Evolutionary conservation across 2,113 vertebrate species (phyloP).

Genomic region (Martes martes): DNA sequence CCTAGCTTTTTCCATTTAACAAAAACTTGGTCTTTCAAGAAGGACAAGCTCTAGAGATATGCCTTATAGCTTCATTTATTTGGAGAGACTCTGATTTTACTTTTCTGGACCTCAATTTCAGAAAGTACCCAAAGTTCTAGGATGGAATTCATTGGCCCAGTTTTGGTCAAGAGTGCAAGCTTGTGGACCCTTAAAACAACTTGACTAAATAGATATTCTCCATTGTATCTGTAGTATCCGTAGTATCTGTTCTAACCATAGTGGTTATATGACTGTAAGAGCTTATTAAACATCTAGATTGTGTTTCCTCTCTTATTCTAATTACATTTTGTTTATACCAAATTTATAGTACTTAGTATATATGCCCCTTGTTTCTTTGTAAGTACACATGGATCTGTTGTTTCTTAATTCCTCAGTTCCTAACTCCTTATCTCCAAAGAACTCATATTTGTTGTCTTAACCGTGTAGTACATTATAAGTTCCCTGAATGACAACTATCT

Average conservation of each 20-base stretch:
- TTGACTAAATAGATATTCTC: not conserved
- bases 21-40: not conserved
- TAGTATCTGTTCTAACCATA: not conserved
- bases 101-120: not conserved
- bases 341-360: not conserved
- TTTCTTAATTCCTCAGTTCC: not conserved
- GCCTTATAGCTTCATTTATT: not conserved
- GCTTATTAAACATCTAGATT: not conserved
- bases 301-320: not conserved
- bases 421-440: not conserved
- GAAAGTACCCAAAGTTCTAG: not conserved
- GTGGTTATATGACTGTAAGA: not conserved
- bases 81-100: not conserved
- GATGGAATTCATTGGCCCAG: not conserved
- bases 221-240: not conserved
- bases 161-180: not conserved
- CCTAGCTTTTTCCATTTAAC: not conserved
- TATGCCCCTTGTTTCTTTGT: not conserved
- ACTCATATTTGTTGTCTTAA: not conserved
- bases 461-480: not conserved
- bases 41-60: not conserved
- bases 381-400: not conserved
- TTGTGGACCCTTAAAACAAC: not conserved
- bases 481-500: not conserved
- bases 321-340: not conserved